Base-by-base conservation (phyloP, 2,113 vertebrate genomes). In the Paralichthys olivaceus region DNA sequence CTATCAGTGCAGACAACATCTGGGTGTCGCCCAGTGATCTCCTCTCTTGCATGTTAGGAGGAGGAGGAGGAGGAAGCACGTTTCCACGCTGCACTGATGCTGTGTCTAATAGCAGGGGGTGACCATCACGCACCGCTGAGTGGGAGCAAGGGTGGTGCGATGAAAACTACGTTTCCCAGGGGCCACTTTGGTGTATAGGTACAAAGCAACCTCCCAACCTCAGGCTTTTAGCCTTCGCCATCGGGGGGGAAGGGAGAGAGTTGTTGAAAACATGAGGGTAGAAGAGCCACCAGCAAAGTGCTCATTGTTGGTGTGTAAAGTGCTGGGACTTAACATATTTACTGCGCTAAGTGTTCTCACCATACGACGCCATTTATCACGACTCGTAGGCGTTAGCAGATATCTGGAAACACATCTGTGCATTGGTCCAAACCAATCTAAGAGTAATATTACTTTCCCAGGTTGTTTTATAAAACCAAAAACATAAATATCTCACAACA, bases 61-160 rank as follows among this genome's bases (percentile, higher is more conserved):
- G 51, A 71, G 78, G 69, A 72, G 56, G 51, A 71, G 80, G 69
- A 72, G 59, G 68, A 69, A 29, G 60, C 37, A 62, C 13, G 29
- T 71, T 69, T 86, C 80, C 87, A 90, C 71, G 87, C 87, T 76
- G 84, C 78, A 57, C 85, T 84, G 86, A 90, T 93, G 89, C 91
- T 84, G 89, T 87, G 83, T 91, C 87, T 90, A 92, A 93, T 92
- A 77, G 70, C 91, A 79, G 83, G 89, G 83, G 83, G 85, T 75
- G 70, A 81, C 74, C 77, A 76, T 69, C 84, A 77, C 13, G 77
- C 80, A 2, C 69, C 4, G 59, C 80, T 70, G 87, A 76, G 43
- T 69, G 73, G 85, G 73, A 76, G 69, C 20, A 47, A 73, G 75
- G 77, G 26, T 69, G 72, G 84, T 25, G 76, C 63, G 78, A 53